A percentile compares a stretch with the other conserved stretches of the same genome.
phyloP scores from a whole-genome alignment of 2,888 invertebrate species.

The Meteorus colon region DNA sequence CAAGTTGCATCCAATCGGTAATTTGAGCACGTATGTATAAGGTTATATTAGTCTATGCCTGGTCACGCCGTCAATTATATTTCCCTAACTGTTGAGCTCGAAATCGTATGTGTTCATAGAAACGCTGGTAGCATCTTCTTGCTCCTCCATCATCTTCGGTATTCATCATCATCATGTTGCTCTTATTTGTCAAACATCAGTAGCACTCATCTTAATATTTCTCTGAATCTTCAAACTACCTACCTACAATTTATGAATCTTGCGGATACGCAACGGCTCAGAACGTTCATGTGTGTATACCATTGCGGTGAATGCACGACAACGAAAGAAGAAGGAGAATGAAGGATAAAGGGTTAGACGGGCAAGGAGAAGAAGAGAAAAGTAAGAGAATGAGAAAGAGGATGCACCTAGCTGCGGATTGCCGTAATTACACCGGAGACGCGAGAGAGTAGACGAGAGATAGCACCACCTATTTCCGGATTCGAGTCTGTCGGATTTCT shows the following conservation, averaged over 20 bases:
- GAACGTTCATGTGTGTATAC: constrained; percentile 36
- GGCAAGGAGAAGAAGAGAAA: not conserved
- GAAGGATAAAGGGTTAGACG: constrained; percentile 19
- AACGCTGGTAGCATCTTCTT: not conserved
- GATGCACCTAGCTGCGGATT: constrained; percentile 37
- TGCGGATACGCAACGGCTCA: constrained; percentile 39
- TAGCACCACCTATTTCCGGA: constrained; percentile 48
- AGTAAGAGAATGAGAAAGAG: constrained; percentile 30
- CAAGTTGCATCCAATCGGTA: not conserved
- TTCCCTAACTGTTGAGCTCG: not conserved
- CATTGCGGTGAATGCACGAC: constrained; percentile 37
- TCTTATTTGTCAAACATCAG: not conserved
- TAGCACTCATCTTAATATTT: not conserved
- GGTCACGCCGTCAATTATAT: constrained; percentile 7
- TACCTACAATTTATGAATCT: constrained; percentile 11
- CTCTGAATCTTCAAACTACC: not conserved
- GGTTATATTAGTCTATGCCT: not conserved
- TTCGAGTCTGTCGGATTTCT: constrained; percentile 37
- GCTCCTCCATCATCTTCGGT: not conserved
- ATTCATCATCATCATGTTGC: not conserved
- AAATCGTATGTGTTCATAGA: not conserved
- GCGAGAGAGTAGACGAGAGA: constrained; percentile 39
- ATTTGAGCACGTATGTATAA: not conserved
- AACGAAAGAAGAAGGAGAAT: constrained; percentile 27
- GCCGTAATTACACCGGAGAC: constrained; percentile 44